Conservation (phyloP, 2,113 vertebrate species). For the Lichenostomus cassidix region DNA sequence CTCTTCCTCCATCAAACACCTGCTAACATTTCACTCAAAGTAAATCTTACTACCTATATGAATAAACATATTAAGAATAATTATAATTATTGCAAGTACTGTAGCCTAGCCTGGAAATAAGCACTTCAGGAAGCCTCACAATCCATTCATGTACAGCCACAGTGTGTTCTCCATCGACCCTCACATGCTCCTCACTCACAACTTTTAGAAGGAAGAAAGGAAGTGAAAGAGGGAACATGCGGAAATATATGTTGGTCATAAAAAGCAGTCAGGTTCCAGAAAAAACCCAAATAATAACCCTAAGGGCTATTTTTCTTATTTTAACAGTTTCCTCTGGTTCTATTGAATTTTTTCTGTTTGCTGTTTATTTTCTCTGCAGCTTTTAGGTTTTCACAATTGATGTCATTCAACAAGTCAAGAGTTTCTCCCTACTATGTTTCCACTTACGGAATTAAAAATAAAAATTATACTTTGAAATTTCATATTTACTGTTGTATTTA, state of each 20-base stretch:
- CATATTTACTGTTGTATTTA: neutral
- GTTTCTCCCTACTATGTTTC: neutral
- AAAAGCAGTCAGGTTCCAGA: neutral
- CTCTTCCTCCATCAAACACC: neutral
- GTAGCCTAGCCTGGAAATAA: neutral
- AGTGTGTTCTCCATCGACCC: neutral
- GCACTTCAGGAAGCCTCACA: neutral
- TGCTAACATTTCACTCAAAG: neutral
- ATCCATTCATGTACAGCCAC: neutral
- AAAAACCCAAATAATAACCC: neutral
- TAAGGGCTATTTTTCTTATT: neutral
- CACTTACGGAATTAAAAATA: neutral
- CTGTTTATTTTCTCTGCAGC: neutral
- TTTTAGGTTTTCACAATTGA: neutral
- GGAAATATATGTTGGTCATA: neutral
- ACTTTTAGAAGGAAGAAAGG: neutral
- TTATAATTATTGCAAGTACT: neutral
- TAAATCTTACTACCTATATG: neutral
- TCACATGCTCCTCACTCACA: neutral
- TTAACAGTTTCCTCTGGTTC: neutral
- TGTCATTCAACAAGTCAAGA: neutral
- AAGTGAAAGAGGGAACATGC: neutral
- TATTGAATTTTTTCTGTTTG: neutral
- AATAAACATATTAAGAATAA: neutral
- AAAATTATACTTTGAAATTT: neutral